Evolutionary conservation across 1,140 invertebrate species (phyloP).

Genomic region (Rhynchophorus ferrugineus): DNA sequence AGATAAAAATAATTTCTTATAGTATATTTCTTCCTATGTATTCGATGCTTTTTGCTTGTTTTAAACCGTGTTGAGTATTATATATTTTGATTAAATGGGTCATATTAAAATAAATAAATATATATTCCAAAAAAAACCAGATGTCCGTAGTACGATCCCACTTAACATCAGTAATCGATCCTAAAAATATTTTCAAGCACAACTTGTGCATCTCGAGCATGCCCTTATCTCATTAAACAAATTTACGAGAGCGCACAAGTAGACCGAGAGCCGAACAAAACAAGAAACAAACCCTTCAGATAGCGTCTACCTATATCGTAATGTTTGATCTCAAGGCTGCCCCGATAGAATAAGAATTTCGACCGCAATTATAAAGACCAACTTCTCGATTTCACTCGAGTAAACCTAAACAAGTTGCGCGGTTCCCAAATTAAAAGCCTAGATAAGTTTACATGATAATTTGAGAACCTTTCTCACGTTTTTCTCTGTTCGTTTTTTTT

Average conservation of each 20-base stretch:
- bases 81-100: no score
- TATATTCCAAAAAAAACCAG: no score
- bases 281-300: constrained; percentile 12
- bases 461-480: constrained; percentile 7
- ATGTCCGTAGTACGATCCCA: no score
- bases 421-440: constrained; percentile 14
- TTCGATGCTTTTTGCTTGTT: no score
- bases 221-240: neutral
- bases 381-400: constrained; percentile 18
- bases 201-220: neutral
- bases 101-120: no score
- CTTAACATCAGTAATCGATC: no score
- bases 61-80: no score
- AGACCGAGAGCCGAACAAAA: constrained; percentile 3
- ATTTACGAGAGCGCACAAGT: constrained; percentile 1
- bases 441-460: constrained; percentile 21
- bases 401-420: constrained; percentile 15
- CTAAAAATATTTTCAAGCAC: no score
- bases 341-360: constrained; percentile 16
- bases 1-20: no score
- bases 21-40: no score
- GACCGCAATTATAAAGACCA: constrained; percentile 17
- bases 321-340: constrained; percentile 17
- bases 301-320: constrained; percentile 10
- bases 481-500: constrained; percentile 1